Conservation (phyloP, 2,113 vertebrate genomes). For the Hipposideros armiger region DNA sequence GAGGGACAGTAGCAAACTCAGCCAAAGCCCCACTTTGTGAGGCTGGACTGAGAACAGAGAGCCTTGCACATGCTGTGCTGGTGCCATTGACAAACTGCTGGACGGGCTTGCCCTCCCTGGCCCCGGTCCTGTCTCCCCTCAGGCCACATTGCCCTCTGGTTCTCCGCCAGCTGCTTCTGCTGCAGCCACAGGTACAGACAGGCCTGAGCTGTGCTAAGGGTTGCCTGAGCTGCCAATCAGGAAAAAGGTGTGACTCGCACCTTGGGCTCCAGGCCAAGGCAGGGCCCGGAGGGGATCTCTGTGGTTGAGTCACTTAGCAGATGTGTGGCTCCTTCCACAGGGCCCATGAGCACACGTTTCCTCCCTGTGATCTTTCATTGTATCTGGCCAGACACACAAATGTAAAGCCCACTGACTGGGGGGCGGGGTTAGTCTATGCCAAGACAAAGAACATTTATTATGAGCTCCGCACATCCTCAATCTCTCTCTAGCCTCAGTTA, state of each 20-base stretch:
- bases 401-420: neutral
- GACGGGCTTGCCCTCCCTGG: neutral
- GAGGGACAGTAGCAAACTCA: neutral
- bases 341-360: neutral
- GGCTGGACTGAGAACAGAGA: neutral
- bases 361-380: neutral
- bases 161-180: neutral
- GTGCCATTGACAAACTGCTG: neutral
- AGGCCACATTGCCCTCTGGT: neutral
- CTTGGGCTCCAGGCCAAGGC: neutral
- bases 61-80: neutral
- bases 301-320: neutral
- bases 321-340: neutral
- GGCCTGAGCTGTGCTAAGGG: neutral
- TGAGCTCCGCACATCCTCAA: neutral
- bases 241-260: fast-evolving
- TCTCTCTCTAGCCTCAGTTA: neutral
- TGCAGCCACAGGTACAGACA: neutral
- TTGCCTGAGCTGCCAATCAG: neutral
- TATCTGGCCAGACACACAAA: neutral
- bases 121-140: neutral
- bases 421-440: neutral
- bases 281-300: fast-evolving
- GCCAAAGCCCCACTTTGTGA: neutral
- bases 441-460: neutral